Evolutionary conservation across 2,113 vertebrate species (phyloP).

Genomic region (Paramisgurnus dabryanus): DNA sequence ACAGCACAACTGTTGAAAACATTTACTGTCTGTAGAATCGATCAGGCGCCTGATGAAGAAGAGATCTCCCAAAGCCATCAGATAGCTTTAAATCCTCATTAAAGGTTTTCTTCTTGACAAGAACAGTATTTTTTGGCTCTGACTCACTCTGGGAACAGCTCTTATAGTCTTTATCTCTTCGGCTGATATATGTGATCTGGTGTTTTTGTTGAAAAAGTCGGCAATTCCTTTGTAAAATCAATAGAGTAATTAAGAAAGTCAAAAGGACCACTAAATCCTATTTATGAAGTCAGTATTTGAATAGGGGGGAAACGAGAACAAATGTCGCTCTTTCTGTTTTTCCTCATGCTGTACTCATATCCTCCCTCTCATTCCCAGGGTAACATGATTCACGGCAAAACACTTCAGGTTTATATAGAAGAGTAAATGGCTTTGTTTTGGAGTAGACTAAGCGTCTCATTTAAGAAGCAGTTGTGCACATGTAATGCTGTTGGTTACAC

Average conservation of each 20-base stretch:
- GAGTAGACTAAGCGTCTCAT: neutral
- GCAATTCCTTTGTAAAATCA: neutral
- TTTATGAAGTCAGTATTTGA: slow-evolving; percentile 6
- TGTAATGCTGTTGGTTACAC: neutral
- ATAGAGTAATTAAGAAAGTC: slow-evolving; percentile 15
- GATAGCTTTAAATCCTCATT: slow-evolving; percentile 18
- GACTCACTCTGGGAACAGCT: neutral
- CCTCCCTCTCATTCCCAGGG: neutral
- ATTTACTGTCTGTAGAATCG: slow-evolving; percentile 37
- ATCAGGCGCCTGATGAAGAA: neutral
- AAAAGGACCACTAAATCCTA: slow-evolving; percentile 3
- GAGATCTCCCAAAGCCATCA: neutral
- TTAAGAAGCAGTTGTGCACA: neutral
- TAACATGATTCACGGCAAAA: slow-evolving; percentile 16
- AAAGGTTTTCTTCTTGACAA: slow-evolving; percentile 18
- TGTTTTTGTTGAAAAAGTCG: slow-evolving; percentile 11
- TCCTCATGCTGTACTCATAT: no score
- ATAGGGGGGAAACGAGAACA: neutral
- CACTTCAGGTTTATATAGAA: neutral
- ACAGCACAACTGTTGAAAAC: slow-evolving; percentile 19
- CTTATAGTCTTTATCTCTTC: slow-evolving; percentile 4
- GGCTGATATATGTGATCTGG: slow-evolving; percentile 18
- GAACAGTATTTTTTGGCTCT: neutral
- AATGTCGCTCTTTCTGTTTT: neutral
- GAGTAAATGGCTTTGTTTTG: slow-evolving; percentile 6